Conservation (phyloP, 2,888 invertebrate species). For the Scrobipalpa costella region DNA sequence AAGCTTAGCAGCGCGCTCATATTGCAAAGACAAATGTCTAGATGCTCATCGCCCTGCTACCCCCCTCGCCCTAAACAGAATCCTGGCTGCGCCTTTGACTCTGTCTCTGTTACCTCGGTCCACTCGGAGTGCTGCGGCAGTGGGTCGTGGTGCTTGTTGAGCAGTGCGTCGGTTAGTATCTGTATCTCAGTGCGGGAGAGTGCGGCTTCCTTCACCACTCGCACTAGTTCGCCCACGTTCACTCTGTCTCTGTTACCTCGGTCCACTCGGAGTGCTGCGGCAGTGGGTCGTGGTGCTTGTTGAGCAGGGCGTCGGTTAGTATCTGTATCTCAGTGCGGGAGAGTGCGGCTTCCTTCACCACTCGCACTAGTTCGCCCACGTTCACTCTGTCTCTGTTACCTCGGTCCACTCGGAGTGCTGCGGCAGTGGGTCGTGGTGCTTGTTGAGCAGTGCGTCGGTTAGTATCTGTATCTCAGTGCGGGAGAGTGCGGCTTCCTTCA, state of each 20-base stretch:
- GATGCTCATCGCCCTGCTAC: too few species aligned
- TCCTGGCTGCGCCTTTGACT: too few species aligned
- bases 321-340: constrained; percentile 94
- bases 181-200: constrained; percentile 94
- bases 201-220: constrained; percentile 89
- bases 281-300: constrained; percentile 91
- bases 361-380: constrained; percentile 85
- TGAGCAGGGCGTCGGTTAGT: constrained; percentile 92
- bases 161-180: constrained; percentile 91
- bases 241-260: constrained; percentile 75
- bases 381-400: constrained; percentile 57
- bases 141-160: constrained; percentile 93
- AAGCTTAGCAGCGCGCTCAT: too few species aligned
- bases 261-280: constrained; percentile 92
- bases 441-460: constrained; percentile 93
- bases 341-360: constrained; percentile 90
- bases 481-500: constrained; percentile 90
- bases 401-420: constrained; percentile 93
- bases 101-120: constrained; percentile 83
- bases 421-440: constrained; percentile 89
- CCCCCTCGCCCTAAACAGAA: too few species aligned
- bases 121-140: constrained; percentile 90
- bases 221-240: constrained; percentile 83
- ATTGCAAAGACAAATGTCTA: too few species aligned
- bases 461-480: constrained; percentile 94